Percentiles rank a stretch among this genome's conserved stretches.
phyloP scores from a whole-genome alignment of 1,140 invertebrate genomes.

The Pinna nobilis region DNA sequence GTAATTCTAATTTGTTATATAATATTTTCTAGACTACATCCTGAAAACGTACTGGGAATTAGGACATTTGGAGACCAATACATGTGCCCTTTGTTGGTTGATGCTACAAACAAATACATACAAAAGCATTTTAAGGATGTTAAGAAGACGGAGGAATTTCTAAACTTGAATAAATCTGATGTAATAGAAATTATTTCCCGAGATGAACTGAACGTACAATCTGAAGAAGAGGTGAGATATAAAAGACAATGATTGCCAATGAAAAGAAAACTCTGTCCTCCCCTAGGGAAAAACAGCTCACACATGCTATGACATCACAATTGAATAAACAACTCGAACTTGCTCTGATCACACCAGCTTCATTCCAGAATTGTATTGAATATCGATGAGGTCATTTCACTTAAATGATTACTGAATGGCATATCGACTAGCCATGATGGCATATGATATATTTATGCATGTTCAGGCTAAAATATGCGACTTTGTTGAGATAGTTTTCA shows the following conservation, averaged over 20 bases:
- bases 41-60: conserved; percentile 90
- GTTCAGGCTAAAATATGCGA: neutral
- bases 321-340: too few species aligned
- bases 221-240: conserved; percentile 79
- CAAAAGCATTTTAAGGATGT: conserved; percentile 90
- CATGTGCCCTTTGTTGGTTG: conserved; percentile 83
- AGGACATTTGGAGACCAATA: conserved; percentile 89
- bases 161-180: conserved; percentile 80
- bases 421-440: too few species aligned
- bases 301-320: too few species aligned
- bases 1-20: neutral
- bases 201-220: conserved; percentile 86
- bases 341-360: too few species aligned
- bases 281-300: too few species aligned
- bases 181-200: conserved; percentile 84
- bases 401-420: too few species aligned
- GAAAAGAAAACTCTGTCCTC: too few species aligned
- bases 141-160: conserved; percentile 86
- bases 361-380: too few species aligned
- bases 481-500: too few species aligned
- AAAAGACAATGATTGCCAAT: too few species aligned
- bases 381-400: too few species aligned
- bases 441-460: too few species aligned
- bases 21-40: conserved; percentile 81
- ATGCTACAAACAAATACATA: conserved; percentile 88